Base-by-base conservation (phyloP, 2,797 vertebrate genomes). In the Rhabdomys pumilio region DNA sequence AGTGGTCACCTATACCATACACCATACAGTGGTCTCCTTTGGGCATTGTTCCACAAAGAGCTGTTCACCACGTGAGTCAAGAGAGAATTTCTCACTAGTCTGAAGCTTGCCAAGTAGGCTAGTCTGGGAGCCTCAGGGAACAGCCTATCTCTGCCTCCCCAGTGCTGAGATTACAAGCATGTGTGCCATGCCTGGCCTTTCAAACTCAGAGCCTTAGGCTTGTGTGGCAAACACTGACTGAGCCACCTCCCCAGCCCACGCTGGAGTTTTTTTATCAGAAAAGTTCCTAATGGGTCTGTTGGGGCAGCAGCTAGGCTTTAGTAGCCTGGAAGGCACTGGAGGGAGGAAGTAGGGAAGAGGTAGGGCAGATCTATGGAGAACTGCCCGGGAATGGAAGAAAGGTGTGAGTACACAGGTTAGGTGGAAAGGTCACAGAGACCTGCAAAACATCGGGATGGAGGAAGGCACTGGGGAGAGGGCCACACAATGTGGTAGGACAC, bases 371-470 rank as follows among this genome's bases (percentile, higher is more conserved):
- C 89, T 89, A 72, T 72, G n/a, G 79, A 88, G 81, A 61, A 15
- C 79, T 34, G 50, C 31, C 11, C 67, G 14, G 47, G 0, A 79
- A 31, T 57, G 63, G 65, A 69, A 73, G 22, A 55, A 14, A 69
- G 88, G 72, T 61, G 29, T n/a, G 11, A 2, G 20, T 10, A 24
- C 26, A 41, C n/a, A 65, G 55, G 19, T 50, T 29, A 9, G 38
- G 50, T 0, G 1, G 17, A 20, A 72, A 59, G 19, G 22, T 20
- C 17, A 0, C 0, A 1, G 0, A 53, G 63, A n/a, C 20, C 20
- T n/a, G 8, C 57, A 31, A 81, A 34, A 38, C 24, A 44, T 26
- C 4, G 0, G 10, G 76, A 31, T 5, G 53, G 41, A 34, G 41
- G 73, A 38, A 50, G 38, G 10, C 12, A 2, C 0, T 22, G 59